These are phyloP conservation scores for Bradysia coprophila DNA, from an alignment of 1,140 invertebrate species.

Conservation along the genomic window DNA sequence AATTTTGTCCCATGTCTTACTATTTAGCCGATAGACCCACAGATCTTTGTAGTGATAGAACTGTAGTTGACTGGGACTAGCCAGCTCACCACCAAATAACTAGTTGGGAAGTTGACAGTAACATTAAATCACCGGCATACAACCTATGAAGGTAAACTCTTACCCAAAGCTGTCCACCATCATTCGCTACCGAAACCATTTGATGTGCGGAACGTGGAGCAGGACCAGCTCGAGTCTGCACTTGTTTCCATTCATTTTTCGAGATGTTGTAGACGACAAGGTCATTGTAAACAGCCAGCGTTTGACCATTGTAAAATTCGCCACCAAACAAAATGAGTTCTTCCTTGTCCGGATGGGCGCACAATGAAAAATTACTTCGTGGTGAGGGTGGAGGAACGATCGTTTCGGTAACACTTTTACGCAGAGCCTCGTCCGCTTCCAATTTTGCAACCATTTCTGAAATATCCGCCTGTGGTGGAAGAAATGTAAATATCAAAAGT, in stretches of 20 bases:
- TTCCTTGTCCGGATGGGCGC: slow-evolving; percentile 66
- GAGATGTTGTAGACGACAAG: slow-evolving; percentile 66
- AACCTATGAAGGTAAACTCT: no score
- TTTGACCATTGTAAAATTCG: slow-evolving; percentile 79
- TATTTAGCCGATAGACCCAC: slow-evolving; percentile 61
- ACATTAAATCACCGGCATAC: no score
- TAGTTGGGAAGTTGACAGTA: slow-evolving; percentile 29
- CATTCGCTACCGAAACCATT: slow-evolving; percentile 47
- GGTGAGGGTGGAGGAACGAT: slow-evolving; percentile 45
- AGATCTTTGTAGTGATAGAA: slow-evolving; percentile 90
- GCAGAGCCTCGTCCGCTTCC: slow-evolving; percentile 56
- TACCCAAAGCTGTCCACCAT: slow-evolving; percentile 46
- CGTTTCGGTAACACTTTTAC: slow-evolving; percentile 49
- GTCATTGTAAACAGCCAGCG: slow-evolving; percentile 72
- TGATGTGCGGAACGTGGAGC: slow-evolving; percentile 79
- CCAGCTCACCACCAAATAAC: slow-evolving; percentile 87
- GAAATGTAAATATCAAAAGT: slow-evolving; percentile 8
- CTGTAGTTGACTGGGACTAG: slow-evolving; percentile 73
- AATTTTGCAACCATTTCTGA: slow-evolving; percentile 64
- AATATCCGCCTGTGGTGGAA: slow-evolving; percentile 76
- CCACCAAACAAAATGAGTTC: slow-evolving; percentile 84
- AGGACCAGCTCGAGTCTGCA: slow-evolving; percentile 63
- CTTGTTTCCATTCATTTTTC: slow-evolving; percentile 59
- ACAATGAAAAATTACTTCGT: slow-evolving; percentile 62
- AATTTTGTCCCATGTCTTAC: slow-evolving; percentile 80